Percentiles rank a stretch among this genome's conserved stretches.
Evolutionary conservation across 37 sponge, comb jelly and placozoan genomes (phyloP).

Genomic region (Oopsacas minuta): DNA sequence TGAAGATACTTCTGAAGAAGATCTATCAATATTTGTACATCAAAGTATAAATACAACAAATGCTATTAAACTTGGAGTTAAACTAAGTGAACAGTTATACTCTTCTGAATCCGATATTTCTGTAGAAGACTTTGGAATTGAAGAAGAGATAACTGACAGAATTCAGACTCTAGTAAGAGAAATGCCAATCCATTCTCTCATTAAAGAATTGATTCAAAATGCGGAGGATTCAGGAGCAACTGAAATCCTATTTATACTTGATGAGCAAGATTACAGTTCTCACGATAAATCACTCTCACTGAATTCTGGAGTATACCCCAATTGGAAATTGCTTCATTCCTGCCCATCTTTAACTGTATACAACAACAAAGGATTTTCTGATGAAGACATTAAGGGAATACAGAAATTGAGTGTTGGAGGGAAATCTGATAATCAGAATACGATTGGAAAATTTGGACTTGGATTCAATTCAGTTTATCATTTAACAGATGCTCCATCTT

Average conservation of each 20-base stretch:
- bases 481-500: neutral
- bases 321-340: neutral
- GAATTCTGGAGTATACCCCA: neutral
- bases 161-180: neutral
- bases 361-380: conserved; percentile 3
- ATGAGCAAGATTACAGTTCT: neutral
- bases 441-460: neutral
- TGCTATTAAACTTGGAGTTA: neutral
- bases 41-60: neutral
- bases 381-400: neutral
- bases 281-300: neutral
- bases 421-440: neutral
- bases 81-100: neutral
- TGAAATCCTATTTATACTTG: neutral
- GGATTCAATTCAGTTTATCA: conserved; percentile 12
- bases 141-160: neutral
- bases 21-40: neutral
- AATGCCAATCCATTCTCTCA: neutral
- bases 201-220: conserved; percentile 18
- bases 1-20: neutral
- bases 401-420: neutral
- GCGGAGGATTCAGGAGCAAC: neutral
- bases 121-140: neutral
- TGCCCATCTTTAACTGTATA: neutral
- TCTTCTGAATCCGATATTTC: neutral